Evolutionary conservation across 2,797 vertebrate species (phyloP).

Genomic region (Myotis findleyi): DNA sequence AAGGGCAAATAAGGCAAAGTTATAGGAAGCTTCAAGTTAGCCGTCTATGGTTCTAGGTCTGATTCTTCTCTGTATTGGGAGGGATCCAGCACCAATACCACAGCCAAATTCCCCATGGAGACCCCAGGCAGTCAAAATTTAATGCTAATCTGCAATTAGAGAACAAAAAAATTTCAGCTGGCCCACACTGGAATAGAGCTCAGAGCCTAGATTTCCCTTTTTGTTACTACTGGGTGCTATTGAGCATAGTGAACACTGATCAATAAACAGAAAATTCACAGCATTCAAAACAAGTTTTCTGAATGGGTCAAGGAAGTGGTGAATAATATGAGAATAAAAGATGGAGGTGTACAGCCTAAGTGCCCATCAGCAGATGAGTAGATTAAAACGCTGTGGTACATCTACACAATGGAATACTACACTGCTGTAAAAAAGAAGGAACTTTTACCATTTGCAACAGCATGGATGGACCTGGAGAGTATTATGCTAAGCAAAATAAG

Average conservation of each 20-base stretch:
- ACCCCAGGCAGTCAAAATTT: not conserved
- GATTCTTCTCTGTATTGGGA: not conserved
- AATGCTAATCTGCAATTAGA: not conserved
- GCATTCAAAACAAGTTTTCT: slow-evolving; percentile 54
- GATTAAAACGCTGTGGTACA: too few species aligned
- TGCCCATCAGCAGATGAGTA: too few species aligned
- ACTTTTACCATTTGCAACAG: too few species aligned
- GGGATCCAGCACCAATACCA: not conserved
- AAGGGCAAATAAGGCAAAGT: not conserved
- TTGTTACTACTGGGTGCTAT: not conserved
- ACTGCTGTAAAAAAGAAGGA: too few species aligned
- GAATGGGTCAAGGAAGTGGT: slow-evolving; percentile 3
- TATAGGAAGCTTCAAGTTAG: not conserved
- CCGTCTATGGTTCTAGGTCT: not conserved
- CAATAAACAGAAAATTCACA: not conserved
- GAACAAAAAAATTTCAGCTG: not conserved
- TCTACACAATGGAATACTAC: too few species aligned
- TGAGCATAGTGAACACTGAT: not conserved
- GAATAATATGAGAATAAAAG: not conserved
- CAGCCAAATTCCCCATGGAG: not conserved
- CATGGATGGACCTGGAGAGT: too few species aligned
- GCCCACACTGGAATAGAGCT: not conserved
- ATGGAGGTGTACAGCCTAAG: too few species aligned
- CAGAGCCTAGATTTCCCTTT: not conserved
- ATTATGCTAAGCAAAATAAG: too few species aligned